Base-by-base conservation (phyloP, 1,140 invertebrate species). In the Portunus trituberculatus region DNA sequence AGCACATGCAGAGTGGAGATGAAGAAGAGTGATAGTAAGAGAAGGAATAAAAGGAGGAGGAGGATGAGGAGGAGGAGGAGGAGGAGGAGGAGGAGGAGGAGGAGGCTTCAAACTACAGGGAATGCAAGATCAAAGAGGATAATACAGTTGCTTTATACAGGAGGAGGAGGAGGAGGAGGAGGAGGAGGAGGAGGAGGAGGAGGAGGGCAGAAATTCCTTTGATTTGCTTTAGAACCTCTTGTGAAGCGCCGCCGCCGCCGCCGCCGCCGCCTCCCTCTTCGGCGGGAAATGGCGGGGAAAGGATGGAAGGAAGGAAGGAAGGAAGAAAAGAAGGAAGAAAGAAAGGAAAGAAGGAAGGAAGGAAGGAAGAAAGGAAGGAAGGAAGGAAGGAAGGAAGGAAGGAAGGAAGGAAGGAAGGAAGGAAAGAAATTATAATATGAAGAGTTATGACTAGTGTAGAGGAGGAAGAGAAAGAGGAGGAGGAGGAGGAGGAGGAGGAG, bases 1-100 rank as follows among this genome's bases (percentile, higher is more conserved):
- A 59, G 52, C 12, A 10, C 10, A 20, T 16, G 8, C 12, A 59
- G 52, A 20, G 20, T 12, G 52, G 20, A 59, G 52, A 59, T 12
- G 52, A 59, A 59, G 52, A 59, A 20, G 67, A 76, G 67, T 20
- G 67, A 76, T 12, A 76, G 20, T 20, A 20, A 59, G 12, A 59
- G 20, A 76, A 76, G 7, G 67, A 7, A 76, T 20, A n/a, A 76
- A 76, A 76, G 52, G 67, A 76, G 67, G 67, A 76, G 67, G 67
- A 76, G 67, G 67, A 76, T 8, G 67, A 76, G 67, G 67, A 76
- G 67, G 67, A 76, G 67, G 67, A 76, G 67, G 67, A 76, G 67
- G 67, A 76, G n/a, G 67, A 76, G 67, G 52, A 59, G 52, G 52
- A 59, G 52, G 52, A 59, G 52, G 52, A 59, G 52, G 52, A 28